phyloP scores from a whole-genome alignment of 2,888 invertebrate genomes.

The Callyntrura guangdongensis region DNA sequence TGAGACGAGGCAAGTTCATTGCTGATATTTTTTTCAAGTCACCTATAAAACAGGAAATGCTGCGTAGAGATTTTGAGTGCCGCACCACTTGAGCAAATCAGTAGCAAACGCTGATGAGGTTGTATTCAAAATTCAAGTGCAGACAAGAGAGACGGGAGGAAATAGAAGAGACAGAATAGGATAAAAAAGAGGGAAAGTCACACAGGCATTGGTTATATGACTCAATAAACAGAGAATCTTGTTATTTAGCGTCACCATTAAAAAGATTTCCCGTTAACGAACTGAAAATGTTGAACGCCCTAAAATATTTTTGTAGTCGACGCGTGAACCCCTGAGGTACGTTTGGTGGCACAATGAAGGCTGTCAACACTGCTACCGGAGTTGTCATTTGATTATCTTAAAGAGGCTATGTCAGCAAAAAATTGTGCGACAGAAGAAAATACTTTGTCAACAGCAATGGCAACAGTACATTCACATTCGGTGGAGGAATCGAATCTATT shows the following conservation, averaged over 20 bases:
- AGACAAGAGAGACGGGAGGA: neutral
- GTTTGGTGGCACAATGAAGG: neutral
- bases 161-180: slow-evolving; percentile 17
- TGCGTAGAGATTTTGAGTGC: slow-evolving; percentile 48
- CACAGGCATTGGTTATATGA: neutral
- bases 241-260: neutral
- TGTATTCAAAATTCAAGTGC: slow-evolving; percentile 51
- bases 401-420: slow-evolving; percentile 68
- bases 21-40: neutral
- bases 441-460: slow-evolving; percentile 15
- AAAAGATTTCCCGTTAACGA: slow-evolving; percentile 44
- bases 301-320: neutral
- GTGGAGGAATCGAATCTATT: too few species aligned
- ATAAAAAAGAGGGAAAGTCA: neutral
- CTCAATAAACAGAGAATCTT: neutral
- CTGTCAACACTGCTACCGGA: neutral
- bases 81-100: slow-evolving; percentile 21
- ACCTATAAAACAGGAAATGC: slow-evolving; percentile 59
- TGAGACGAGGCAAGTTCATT: neutral
- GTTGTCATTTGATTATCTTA: slow-evolving; percentile 72
- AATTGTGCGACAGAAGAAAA: slow-evolving; percentile 43
- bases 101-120: slow-evolving; percentile 41
- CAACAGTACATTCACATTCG: neutral
- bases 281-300: neutral
- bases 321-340: too few species aligned